phyloP scores from a whole-genome alignment of 92 coral and sea anemone species.

The Galaxea fascicularis region DNA sequence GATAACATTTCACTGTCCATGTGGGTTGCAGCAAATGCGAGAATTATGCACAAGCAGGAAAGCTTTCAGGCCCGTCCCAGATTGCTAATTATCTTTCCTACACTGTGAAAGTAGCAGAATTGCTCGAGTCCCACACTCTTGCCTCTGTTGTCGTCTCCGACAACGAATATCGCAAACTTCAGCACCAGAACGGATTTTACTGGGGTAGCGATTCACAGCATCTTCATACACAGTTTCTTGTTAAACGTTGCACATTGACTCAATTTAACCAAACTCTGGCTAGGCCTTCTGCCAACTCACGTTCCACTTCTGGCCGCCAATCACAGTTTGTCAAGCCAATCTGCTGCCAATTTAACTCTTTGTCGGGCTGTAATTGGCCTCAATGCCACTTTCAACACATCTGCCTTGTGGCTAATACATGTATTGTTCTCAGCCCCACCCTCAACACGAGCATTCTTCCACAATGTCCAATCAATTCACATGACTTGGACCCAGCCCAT shows the following conservation, averaged over 20 bases:
- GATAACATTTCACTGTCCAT: conserved; percentile 43
- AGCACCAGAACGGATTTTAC: conserved; percentile 42
- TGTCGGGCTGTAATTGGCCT: conserved; percentile 18
- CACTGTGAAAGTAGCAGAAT: conserved; percentile 41
- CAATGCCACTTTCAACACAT: conserved; percentile 29
- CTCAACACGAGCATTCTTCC: conserved; percentile 8
- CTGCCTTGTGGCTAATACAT: conserved; percentile 18
- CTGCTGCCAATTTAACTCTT: conserved; percentile 30
- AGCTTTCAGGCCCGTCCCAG: conserved; percentile 1
- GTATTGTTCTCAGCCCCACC: conserved; percentile 14
- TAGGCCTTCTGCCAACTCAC: conserved; percentile 2
- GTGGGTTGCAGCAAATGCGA: conserved; percentile 48
- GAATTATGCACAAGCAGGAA: conserved; percentile 49
- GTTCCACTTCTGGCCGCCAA: conserved; percentile 17
- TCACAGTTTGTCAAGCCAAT: conserved; percentile 28
- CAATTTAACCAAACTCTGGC: conserved; percentile 1
- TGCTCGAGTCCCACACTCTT: conserved; percentile 32
- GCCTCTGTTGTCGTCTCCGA: conserved; percentile 17
- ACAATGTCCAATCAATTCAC: neutral
- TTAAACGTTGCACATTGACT: conserved; percentile 7
- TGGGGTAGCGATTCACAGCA: conserved; percentile 58
- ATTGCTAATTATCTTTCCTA: conserved; percentile 35
- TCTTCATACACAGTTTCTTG: conserved; percentile 23
- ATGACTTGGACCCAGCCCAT: conserved; percentile 1
- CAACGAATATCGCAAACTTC: conserved; percentile 44